These are phyloP conservation scores for Schlechtendalia chinensis DNA, from an alignment of 1,140 invertebrate species.

Conservation along the genomic window DNA sequence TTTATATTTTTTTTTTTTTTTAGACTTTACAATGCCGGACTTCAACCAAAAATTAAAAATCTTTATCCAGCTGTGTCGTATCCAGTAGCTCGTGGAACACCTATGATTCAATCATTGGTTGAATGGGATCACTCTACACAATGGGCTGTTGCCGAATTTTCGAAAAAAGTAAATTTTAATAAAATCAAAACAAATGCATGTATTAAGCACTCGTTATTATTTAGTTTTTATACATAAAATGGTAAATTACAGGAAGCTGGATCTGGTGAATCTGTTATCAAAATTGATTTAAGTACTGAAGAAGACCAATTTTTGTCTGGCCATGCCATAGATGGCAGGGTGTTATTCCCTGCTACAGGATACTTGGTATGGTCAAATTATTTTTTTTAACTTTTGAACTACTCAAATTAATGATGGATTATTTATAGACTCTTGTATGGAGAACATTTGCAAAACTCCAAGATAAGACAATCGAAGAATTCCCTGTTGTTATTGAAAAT, in stretches of 20 bases:
- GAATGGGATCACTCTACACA: constrained; percentile 86
- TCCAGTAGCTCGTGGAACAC: constrained; percentile 83
- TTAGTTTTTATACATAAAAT: not conserved
- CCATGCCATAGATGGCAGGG: constrained; percentile 93
- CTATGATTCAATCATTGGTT: constrained; percentile 79
- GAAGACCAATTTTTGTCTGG: constrained; percentile 78
- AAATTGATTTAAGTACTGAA: constrained; percentile 74
- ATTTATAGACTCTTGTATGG: constrained; percentile 76
- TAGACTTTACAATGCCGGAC: constrained; percentile 76
- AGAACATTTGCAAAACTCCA: constrained; percentile 83
- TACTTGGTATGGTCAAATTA: constrained; percentile 69
- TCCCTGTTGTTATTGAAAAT: constrained; percentile 80
- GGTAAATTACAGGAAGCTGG: constrained; percentile 54
- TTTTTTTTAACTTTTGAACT: not conserved
- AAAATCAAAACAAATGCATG: not conserved
- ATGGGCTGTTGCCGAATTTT: constrained; percentile 75
- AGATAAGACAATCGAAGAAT: constrained; percentile 71
- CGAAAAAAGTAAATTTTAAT: constrained; percentile 56
- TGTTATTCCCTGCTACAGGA: constrained; percentile 93
- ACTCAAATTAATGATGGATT: not conserved
- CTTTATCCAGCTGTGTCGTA: constrained; percentile 74
- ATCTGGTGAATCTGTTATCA: constrained; percentile 72
- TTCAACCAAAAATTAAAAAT: constrained; percentile 70
- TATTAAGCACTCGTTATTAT: not conserved
- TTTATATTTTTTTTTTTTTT: not conserved